Base-by-base conservation (phyloP, 2,113 vertebrate species). In the Alexandromys fortis region DNA sequence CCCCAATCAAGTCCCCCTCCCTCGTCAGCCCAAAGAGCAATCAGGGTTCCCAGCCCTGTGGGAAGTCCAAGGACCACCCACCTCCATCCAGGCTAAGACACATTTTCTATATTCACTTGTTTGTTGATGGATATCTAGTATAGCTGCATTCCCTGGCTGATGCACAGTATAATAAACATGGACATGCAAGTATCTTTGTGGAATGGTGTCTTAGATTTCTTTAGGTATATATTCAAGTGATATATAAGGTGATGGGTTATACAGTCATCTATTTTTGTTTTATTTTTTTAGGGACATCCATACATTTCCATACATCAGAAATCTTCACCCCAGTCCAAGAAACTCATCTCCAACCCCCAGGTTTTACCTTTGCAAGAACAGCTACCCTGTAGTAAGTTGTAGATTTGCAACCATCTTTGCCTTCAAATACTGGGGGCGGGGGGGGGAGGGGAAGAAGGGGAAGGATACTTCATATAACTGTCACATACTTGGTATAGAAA, bases 401-500 rank as follows among this genome's bases (percentile, higher is more conserved):
- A 35, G 63, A 91, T 78, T 78, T 93, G 78, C 17, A 79, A 55
- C 38, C 10, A 91, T 22, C 7, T 89, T 76, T 92, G 47, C 10
- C 21, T 73, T 10, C 3, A 75, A 75, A 28, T 28, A 13, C 7
- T 30, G 16, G 10, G 45, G 19, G 8, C 3, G 4, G 4, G n/a
- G 7, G 33, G 21, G 22, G 1, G 14, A 30, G 2, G 52, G 7
- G 1, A 33, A 33, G 12, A 17, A 21, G 26, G 11, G 1, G 17
- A 58, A 75, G 22, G 38, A 94, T 45, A 12, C 4, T 78, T 49
- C 35, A 97, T 92, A 63, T 90, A 42, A 90, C 58, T 91, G 17
- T 73, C 73, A 83, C 72, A 79, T 83, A 83, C 95, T 85, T 61
- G 33, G 35, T 11, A 45, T 42, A 72, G 7, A 88, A 73, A 19